Evolutionary conservation across 2,113 vertebrate genomes (phyloP).

Genomic region (Tragulus kanchil): DNA sequence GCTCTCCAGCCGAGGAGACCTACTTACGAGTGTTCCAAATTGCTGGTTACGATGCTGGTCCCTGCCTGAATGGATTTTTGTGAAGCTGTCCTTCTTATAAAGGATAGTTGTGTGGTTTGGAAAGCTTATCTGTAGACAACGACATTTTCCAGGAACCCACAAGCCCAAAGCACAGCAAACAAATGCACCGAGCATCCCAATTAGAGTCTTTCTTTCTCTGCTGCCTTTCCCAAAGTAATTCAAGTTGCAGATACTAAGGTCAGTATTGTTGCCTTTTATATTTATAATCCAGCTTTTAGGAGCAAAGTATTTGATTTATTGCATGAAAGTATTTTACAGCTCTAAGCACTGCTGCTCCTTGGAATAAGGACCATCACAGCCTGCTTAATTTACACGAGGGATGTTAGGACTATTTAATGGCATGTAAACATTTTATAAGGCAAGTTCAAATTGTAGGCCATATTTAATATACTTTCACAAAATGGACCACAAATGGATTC

Average conservation of each 20-base stretch:
- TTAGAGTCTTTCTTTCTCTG: constrained; percentile 75
- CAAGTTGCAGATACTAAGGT: constrained; percentile 79
- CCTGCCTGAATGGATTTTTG: constrained; percentile 28
- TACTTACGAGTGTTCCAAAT: background rate
- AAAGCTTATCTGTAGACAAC: constrained; percentile 60
- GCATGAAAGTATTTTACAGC: constrained; percentile 86
- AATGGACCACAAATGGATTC: constrained; percentile 89
- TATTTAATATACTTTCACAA: constrained; percentile 89
- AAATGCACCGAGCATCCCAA: constrained; percentile 52
- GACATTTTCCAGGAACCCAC: constrained; percentile 48
- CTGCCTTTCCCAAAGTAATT: constrained; percentile 73
- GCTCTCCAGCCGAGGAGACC: constrained; percentile 49
- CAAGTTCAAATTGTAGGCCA: constrained; percentile 88
- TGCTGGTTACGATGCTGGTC: background rate
- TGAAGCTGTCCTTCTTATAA: constrained; percentile 52
- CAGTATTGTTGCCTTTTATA: constrained; percentile 82
- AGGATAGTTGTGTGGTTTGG: constrained; percentile 58
- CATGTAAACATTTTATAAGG: constrained; percentile 92
- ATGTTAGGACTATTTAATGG: constrained; percentile 89
- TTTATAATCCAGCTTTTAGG: constrained; percentile 88
- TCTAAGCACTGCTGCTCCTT: constrained; percentile 81
- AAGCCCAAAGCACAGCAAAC: background rate
- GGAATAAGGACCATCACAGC: constrained; percentile 86
- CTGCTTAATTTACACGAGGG: constrained; percentile 89
- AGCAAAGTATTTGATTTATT: constrained; percentile 87